Evolutionary conservation across 1,140 invertebrate genomes (phyloP), one percentile per base, ranked within the genome.

Genomic region (Lasaia peninsularis): DNA sequence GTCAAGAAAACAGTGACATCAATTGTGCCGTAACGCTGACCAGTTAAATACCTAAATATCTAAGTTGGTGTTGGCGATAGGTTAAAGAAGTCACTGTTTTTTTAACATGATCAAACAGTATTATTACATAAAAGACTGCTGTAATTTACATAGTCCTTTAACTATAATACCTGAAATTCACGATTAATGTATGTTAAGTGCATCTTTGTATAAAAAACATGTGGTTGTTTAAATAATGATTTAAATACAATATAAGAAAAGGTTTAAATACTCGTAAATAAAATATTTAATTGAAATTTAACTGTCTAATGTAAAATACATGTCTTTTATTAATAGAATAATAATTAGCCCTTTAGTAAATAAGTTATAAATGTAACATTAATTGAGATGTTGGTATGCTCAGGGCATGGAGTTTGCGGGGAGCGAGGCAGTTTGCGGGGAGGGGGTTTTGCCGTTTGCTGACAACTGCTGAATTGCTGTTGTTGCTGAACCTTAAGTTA

Each of bases 381-480:
- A 85, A 87, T 71, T 34, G 58, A 58, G 69, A 70, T 84, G 78
- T 87, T 86, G 80, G 80, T 87, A 84, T 87, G 84, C 84, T 87
- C 84, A 87, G 81, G 84, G 81, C 77, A 75, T 78, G 81, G 69
- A 75, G 82, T 70, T 67, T 69, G 70, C 76, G 75, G 72, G 75
- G 77, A 75, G 81, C 71, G 84, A 73, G 70, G 75, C 73, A 62
- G 75, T 78, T 63, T 75, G 79, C 75, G 76, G 80, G 82, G 76
- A 73, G 78, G 80, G 74, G 85, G 73, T 73, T 70, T 73, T 77
- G 78, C 76, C 68, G 80, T 70, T 73, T 84, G 81, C 82, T 80
- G 82, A 81, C 85, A 88, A 84, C 81, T 78, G 78, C 80, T 82
- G 81, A 78, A 74, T 81, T 84, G 82, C 84, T 79, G 85, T 88